These are phyloP conservation scores for Callipepla californica DNA, from an alignment of 2,113 vertebrate species.

Conservation along the genomic window DNA sequence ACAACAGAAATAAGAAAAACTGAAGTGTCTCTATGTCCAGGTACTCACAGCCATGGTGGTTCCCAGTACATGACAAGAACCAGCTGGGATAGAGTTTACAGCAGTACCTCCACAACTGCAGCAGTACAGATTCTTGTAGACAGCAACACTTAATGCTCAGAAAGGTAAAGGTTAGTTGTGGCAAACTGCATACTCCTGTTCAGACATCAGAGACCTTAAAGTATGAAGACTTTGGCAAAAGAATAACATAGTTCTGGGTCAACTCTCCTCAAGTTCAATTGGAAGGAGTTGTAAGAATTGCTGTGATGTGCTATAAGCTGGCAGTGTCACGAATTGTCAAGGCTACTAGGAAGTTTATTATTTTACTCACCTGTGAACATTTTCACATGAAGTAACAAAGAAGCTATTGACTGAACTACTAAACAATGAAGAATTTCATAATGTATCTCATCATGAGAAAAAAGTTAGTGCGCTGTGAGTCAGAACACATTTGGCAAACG, in stretches of 20 bases:
- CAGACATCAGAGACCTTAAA: background rate
- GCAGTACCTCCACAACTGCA: background rate
- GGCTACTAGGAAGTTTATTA: background rate
- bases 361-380: background rate
- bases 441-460: background rate
- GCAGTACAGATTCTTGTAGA: background rate
- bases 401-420: background rate
- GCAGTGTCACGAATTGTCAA: background rate
- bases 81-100: background rate
- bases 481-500: background rate
- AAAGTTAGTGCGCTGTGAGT: background rate
- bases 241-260: background rate
- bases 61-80: background rate
- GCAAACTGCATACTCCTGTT: background rate
- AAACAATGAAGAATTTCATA: slow-evolving; percentile 10
- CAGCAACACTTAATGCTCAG: background rate
- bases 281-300: background rate
- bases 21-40: background rate
- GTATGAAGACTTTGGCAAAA: background rate
- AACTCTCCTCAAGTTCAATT: background rate
- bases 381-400: slow-evolving; percentile 41
- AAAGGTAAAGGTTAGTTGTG: background rate
- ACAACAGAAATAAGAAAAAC: background rate
- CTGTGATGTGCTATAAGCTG: background rate
- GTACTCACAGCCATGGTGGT: background rate